Evolutionary conservation across 1,140 invertebrate genomes (phyloP), one percentile per base, ranked within the genome.

Genomic region (Cherax destructor): DNA sequence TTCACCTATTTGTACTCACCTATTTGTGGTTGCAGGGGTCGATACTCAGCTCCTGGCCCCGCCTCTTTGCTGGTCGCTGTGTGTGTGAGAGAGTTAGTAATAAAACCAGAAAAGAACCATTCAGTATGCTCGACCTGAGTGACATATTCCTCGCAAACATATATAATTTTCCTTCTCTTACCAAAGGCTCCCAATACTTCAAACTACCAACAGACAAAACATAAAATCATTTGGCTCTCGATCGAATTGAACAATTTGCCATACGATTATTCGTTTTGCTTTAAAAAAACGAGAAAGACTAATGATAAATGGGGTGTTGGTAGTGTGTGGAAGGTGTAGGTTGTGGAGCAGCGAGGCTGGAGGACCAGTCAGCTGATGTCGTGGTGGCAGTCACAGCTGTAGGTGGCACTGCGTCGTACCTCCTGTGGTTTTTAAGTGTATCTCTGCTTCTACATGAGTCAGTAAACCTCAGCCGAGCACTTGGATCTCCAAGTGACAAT

Each of bases 341-440:
- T 2, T 65, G 61, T 18, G 61, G 61, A 65, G 61, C 13, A 65
- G 13, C 61, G 76, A 41, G 76, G 30, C 76, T 10, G 4, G 16
- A 16, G n/a, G 77, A n/a, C n/a, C 81, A 83, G 81, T 83, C 81
- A 83, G 81, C 81, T 83, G 81, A 83, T 83, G 59, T 69, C 11
- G 49, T 83, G 81, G 59, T 47, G 13, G 59, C 4, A 49, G 47
- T 13, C 49, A 47, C 30, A 61, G 24, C 30, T n/a, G 7, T 41
- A 11, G 5, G 59, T 6, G 5, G n/a, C 59, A 18, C 13, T 30
- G n/a, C 47, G 18, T 74, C n/a, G 21, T 41, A 9, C n/a, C 18
- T 41, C 56, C 49, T 47, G 4, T 4, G 56, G n/a, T n/a, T 79
- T 61, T 41, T 24, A 52, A 79, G 50, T 78, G 50, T 87, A 4